Evolutionary conservation across 2,113 vertebrate genomes (phyloP), one percentile per base, ranked within the genome.

Genomic region (Deroptyus accipitrinus): DNA sequence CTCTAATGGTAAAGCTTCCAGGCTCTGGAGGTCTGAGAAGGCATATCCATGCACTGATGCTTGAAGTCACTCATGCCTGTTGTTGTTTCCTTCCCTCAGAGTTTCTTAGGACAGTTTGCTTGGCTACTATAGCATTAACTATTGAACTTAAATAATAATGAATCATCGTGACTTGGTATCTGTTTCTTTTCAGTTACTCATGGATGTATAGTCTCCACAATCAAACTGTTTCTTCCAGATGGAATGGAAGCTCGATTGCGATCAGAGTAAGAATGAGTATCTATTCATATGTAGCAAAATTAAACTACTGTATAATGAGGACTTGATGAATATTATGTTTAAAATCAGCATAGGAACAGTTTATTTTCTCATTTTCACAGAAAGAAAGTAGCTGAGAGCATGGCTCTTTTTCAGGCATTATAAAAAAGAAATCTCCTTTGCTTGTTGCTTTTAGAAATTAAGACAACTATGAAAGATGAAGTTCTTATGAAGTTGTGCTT

Each of bases 221-320:
- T 99, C 98, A 99, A 99, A 98, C 98, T 99, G 91, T 99, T 99
- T 98, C 98, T 99, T 96, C 99, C 99, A 95, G 99, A 99, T 98
- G 99, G 99, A 97, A 99, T 99, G 98, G 99, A 99, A 98, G 99
- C 99, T 84, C 98, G 99, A 61, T 98, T 99, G 48, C 98, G 99
- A 96, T 99, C 99, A 98, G 99, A 99, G 99, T 99, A 98, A 99
- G 99, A 97, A 96, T 88, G 85, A 88, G 6, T 78, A 77, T 80
- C 79, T 80, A 22, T 94, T 94, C 25, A 25, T 54, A 10, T 55
- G 9, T 63, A 83, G 41, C 33, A 72, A 84, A 86, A 62, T 19
- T 52, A 33, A n/a, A 1, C n/a, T 70, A 3, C 24, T 37, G 10
- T 37, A 10, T 76, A 48, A 72, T 73, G 80, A 83, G 20, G 4